Conservation (phyloP, 2,797 vertebrate genomes). For the Characodon lateralis region DNA sequence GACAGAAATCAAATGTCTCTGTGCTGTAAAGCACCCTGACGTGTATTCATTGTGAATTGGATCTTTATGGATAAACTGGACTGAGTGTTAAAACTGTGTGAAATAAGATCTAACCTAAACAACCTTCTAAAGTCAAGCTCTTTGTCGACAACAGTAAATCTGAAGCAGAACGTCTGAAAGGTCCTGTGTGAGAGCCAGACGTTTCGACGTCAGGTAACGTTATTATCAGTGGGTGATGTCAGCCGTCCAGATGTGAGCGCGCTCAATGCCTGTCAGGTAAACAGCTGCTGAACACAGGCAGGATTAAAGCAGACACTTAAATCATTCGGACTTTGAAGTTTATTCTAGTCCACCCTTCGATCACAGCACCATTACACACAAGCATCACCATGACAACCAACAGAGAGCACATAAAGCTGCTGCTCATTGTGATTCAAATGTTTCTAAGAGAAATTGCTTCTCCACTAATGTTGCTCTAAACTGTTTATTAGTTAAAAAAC, state of each 20-base stretch:
- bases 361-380: not conserved
- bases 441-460: not conserved
- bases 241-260: conserved; percentile 3
- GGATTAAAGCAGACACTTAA: conserved; percentile 4
- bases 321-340: conserved; percentile 5
- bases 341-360: not conserved
- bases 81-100: no score
- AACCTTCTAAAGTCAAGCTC: not conserved
- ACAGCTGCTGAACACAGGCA: conserved; percentile 3
- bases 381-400: not conserved
- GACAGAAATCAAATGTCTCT: not conserved
- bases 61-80: no score
- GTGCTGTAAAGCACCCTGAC: no score
- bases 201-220: not conserved
- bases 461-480: not conserved
- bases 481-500: not conserved
- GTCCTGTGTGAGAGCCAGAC: not conserved
- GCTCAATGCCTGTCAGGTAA: conserved; percentile 10
- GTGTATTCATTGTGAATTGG: no score
- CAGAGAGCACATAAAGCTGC: not conserved
- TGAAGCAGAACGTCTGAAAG: not conserved
- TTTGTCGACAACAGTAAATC: no score
- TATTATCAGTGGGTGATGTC: not conserved
- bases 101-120: not conserved
- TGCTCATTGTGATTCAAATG: not conserved